Evolutionary conservation across 64 coral and sea anemone genomes (phyloP), one percentile per base, ranked within the genome.

Genomic region (Montipora sp.): DNA sequence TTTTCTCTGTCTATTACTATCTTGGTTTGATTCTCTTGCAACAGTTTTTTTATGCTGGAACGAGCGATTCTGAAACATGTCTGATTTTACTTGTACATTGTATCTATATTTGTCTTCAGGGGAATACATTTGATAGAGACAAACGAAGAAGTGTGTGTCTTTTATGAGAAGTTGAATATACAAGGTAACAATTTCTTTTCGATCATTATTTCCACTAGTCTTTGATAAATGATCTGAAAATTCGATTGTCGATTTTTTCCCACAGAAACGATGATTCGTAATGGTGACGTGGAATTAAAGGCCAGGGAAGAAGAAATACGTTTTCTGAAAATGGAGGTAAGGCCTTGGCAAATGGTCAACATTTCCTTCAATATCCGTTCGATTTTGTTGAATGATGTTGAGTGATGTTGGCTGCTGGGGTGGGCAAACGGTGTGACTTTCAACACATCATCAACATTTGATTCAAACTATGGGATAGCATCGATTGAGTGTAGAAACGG

Each of bases 121-220:
- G 97, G 97, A 48, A 98, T 98, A 57, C 93, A 98, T 19, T 88
- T 98, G 5, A 98, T 98, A 49, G 97, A 98, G 93, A 83, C 94
- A 77, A 98, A 98, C 80, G 97, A 98, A 89, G 97, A 98, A 94
- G 97, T 98, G 8, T 98, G 97, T 80, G 97, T 98, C 73, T 98
- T 98, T 76, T 98, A 98, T 66, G 97, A 98, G 75, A 98, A 95
- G 23, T 75, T 98, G 14, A 98, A 98, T 73, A 95, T 98, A 79
- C 97, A 98, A 98, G 97, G 97, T 98, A 67, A 94, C 59, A 86
- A 50, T 23, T 45, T 16, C 51, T 46, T 15, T 49, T 27, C 8
- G 10, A 21, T 22, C 15, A 13, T 11, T 44, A 3, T 66, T 66
- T 66, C 61, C 12, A 66, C 61, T 18, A 36, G 61, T 14, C 11